Evolutionary conservation across 1,140 invertebrate genomes (phyloP).

Genomic region (Amyelois transitella): DNA sequence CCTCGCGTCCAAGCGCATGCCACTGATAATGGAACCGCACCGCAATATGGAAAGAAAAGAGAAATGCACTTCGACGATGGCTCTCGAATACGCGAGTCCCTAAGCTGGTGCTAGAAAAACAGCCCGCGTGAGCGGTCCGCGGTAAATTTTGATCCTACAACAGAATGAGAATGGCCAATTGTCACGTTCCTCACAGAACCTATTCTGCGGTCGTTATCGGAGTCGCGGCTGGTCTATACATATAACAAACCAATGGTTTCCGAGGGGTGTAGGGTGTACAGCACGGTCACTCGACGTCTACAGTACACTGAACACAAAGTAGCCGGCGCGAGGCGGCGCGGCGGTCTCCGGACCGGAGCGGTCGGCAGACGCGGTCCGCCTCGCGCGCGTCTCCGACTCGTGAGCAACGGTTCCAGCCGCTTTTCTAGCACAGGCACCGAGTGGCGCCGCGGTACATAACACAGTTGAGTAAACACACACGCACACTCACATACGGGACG

Average conservation of each 20-base stretch:
- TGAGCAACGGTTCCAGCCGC: slow-evolving; percentile 60
- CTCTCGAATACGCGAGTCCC: slow-evolving; percentile 38
- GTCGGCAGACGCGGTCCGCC: slow-evolving; percentile 5
- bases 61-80: slow-evolving; percentile 69
- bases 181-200: slow-evolving; percentile 70
- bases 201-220: slow-evolving; percentile 66
- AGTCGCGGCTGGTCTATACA: slow-evolving; percentile 62
- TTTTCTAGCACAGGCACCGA: slow-evolving; percentile 69
- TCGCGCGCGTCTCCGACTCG: slow-evolving; percentile 23
- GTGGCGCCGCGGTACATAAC: slow-evolving; percentile 35
- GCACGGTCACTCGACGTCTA: slow-evolving; percentile 69
- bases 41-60: slow-evolving; percentile 75
- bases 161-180: slow-evolving; percentile 70
- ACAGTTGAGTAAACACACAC: slow-evolving; percentile 56
- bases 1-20: slow-evolving; percentile 98
- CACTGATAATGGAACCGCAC: slow-evolving; percentile 81
- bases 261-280: slow-evolving; percentile 51
- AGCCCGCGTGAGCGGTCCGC: slow-evolving; percentile 58
- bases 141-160: slow-evolving; percentile 66
- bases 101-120: slow-evolving; percentile 76
- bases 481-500: slow-evolving; percentile 64
- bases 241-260: slow-evolving; percentile 71
- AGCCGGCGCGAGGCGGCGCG: slow-evolving; percentile 34
- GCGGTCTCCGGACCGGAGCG: slow-evolving; percentile 16
- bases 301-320: slow-evolving; percentile 66